Conservation (phyloP, 2,888 invertebrate genomes). For the Suillia variegata region DNA sequence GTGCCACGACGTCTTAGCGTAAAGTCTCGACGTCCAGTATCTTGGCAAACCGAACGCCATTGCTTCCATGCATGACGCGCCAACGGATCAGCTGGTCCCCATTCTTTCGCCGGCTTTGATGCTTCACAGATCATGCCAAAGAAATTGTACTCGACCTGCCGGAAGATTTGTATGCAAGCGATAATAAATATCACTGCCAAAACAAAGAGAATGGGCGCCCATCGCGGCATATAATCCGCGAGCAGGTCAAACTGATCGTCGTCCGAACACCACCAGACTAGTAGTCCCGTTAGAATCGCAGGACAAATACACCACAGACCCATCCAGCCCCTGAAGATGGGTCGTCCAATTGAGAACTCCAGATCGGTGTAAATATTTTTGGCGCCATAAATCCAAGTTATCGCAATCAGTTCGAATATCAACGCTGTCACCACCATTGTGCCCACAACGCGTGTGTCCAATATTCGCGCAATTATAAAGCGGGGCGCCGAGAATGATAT, state of each 20-base stretch:
- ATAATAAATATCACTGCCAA: constrained; percentile 53
- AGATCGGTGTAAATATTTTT: constrained; percentile 61
- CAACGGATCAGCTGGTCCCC: constrained; percentile 62
- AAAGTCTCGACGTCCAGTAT: constrained; percentile 60
- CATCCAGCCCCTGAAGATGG: constrained; percentile 59
- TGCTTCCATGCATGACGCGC: constrained; percentile 62
- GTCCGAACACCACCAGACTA: constrained; percentile 62
- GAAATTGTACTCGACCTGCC: constrained; percentile 62
- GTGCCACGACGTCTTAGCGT: constrained; percentile 60
- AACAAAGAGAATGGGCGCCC: constrained; percentile 58
- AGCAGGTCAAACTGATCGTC: constrained; percentile 54
- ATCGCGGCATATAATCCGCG: constrained; percentile 54
- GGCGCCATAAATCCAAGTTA: constrained; percentile 60
- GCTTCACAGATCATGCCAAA: constrained; percentile 62
- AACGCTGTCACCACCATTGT: constrained; percentile 56
- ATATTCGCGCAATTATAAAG: constrained; percentile 52
- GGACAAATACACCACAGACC: constrained; percentile 58
- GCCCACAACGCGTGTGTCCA: constrained; percentile 58
- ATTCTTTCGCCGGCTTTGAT: constrained; percentile 61
- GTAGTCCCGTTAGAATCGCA: constrained; percentile 53
- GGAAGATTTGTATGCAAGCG: constrained; percentile 58
- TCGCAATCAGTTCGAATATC: constrained; percentile 59
- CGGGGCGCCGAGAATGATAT: constrained; percentile 55
- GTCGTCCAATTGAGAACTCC: constrained; percentile 60
- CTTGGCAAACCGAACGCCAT: constrained; percentile 61